Evolutionary conservation across 2,113 vertebrate species (phyloP).

Genomic region (Corydoras sp.): DNA sequence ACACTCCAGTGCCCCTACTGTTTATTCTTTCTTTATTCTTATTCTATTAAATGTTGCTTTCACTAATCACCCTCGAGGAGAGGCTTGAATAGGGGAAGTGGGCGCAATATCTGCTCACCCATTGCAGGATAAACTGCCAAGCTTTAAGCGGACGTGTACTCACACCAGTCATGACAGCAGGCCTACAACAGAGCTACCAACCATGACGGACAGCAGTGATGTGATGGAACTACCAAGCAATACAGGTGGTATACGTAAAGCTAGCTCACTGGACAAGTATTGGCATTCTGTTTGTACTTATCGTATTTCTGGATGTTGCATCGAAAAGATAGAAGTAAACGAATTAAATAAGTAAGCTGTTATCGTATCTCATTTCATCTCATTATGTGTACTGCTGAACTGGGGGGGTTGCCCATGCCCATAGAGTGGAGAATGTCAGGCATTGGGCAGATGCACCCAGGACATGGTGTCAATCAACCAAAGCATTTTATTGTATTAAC

Average conservation of each 20-base stretch:
- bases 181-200: slow-evolving; percentile 32
- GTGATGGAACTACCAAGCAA: slow-evolving; percentile 28
- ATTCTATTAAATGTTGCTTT: slow-evolving; percentile 39
- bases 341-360: too few species aligned
- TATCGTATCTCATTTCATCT: too few species aligned
- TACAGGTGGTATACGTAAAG: slow-evolving; percentile 21
- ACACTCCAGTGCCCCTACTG: slow-evolving; percentile 48
- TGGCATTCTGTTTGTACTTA: not conserved
- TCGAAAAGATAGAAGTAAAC: too few species aligned
- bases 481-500: too few species aligned
- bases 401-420: too few species aligned
- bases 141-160: slow-evolving; percentile 2
- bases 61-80: slow-evolving; percentile 54
- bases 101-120: slow-evolving; percentile 6
- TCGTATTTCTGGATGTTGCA: too few species aligned
- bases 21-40: slow-evolving; percentile 48
- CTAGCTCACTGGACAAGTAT: slow-evolving; percentile 23
- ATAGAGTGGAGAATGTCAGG: too few species aligned
- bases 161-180: slow-evolving; percentile 28
- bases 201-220: slow-evolving; percentile 28
- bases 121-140: slow-evolving; percentile 6
- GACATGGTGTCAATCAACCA: too few species aligned
- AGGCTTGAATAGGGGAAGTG: not conserved
- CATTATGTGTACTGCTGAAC: too few species aligned
- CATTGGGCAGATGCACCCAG: too few species aligned